Evolutionary conservation across 2,113 vertebrate genomes (phyloP), one percentile per base, ranked within the genome.

Genomic region (Eudyptes chrysolophus): DNA sequence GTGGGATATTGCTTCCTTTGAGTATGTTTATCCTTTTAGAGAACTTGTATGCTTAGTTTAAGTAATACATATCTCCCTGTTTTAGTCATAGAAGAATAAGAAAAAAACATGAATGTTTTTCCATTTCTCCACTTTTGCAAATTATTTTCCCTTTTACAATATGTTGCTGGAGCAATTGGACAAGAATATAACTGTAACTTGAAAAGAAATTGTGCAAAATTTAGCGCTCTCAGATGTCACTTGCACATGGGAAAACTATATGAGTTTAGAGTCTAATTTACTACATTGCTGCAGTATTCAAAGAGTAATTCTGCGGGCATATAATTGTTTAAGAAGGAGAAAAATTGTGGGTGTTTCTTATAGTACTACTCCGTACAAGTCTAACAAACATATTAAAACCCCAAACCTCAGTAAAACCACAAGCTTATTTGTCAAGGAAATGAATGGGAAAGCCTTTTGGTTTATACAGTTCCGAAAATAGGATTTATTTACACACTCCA

Each of bases 391-490:
- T 81, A 91, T 79, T 96, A 84, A 84, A 92, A 77, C 20, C 16
- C 13, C 38, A 74, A 86, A n/a, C 55, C 52, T 36, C 51, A 42
- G 46, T 80, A 90, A 92, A 95, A 87, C 48, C 25, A 0, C 49
- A 64, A 95, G 40, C 29, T 91, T 85, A 66, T 94, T 96, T 95
- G 86, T 92, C 92, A 95, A 79, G 72, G 34, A 97, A 96, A 89
- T 79, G 36, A 87, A 95, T 87, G 51, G 48, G 60, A 86, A 97
- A 89, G 77, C 11, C 13, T 78, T 94, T 89, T 61, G 21, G 83
- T 94, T 97, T 75, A 62, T 79, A 61, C 7, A 48, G 40, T 79
- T 89, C 72, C 0, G 4, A 95, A 97, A 97, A 95, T n/a, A 81
- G 57, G 60, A 79, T 91, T 95, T 96, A 87, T 97, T 94, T 90